phyloP scores from a whole-genome alignment of 2,888 invertebrate species.

The Rhodophaea formosa region DNA sequence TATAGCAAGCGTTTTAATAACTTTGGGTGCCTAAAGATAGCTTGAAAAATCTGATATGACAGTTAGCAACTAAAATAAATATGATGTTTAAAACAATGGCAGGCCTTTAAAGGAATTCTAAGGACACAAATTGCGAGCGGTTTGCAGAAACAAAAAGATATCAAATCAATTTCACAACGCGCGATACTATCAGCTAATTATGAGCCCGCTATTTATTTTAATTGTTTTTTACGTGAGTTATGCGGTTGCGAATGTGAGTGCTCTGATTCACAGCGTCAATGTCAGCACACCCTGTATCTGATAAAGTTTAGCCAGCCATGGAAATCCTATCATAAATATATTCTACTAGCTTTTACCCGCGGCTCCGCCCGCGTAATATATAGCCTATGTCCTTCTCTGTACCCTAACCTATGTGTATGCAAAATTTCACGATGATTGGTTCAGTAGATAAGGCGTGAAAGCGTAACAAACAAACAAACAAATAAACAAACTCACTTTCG shows the following conservation, averaged over 20 bases:
- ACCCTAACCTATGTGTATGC: too few relatives aligned
- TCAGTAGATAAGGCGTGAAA: too few relatives aligned
- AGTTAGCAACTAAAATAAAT: neutral
- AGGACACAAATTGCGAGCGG: conserved; percentile 16
- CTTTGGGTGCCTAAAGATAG: too few relatives aligned
- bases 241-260: conserved; percentile 27
- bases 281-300: conserved; percentile 3
- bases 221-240: conserved; percentile 37
- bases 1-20: too few relatives aligned
- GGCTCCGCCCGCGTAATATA: too few relatives aligned
- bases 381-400: too few relatives aligned
- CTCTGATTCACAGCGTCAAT: conserved; percentile 20
- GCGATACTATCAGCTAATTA: conserved; percentile 40
- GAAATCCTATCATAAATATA: too few relatives aligned
- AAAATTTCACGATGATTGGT: too few relatives aligned
- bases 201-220: conserved; percentile 34
- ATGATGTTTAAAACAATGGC: neutral
- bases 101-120: neutral
- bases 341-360: too few relatives aligned
- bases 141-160: conserved; percentile 19
- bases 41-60: too few relatives aligned
- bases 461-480: too few relatives aligned
- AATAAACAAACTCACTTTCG: too few relatives aligned
- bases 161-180: conserved; percentile 33
- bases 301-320: neutral